Conservation (phyloP, 2,797 vertebrate genomes). For the Acanthornis magna region DNA sequence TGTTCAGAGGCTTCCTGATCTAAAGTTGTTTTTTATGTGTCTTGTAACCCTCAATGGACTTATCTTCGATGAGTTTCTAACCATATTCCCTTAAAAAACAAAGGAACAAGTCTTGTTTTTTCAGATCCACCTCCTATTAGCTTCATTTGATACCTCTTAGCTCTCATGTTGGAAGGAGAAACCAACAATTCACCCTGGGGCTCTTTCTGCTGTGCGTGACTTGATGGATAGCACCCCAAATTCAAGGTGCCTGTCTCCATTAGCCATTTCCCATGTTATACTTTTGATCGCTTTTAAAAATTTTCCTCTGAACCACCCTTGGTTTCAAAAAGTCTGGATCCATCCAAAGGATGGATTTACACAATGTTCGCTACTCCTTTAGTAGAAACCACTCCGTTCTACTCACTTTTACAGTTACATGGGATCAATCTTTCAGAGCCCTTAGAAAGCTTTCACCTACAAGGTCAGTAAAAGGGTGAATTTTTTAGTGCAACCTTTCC, state of each 20-base stretch:
- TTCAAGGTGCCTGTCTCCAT: accelerated
- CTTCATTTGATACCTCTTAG: neutral
- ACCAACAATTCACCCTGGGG: accelerated
- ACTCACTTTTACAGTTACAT: neutral
- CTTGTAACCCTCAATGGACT: neutral
- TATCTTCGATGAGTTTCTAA: neutral
- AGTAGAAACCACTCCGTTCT: neutral
- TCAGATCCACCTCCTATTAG: neutral
- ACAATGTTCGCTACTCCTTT: neutral
- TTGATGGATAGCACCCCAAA: neutral
- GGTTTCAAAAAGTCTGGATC: neutral
- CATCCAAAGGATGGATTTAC: neutral
- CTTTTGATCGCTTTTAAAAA: neutral
- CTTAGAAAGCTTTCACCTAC: neutral
- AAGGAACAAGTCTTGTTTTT: neutral
- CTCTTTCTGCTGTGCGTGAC: neutral
- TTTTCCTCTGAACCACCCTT: neutral
- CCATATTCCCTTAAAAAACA: neutral
- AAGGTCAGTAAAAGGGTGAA: neutral
- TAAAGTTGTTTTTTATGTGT: neutral
- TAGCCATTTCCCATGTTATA: neutral
- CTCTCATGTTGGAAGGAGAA: neutral
- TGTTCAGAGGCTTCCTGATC: neutral
- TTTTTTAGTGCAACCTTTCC: neutral
- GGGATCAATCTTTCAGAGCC: neutral